phyloP scores from a whole-genome alignment of 1,140 invertebrate species.

The Rhopalosiphum maidis region DNA sequence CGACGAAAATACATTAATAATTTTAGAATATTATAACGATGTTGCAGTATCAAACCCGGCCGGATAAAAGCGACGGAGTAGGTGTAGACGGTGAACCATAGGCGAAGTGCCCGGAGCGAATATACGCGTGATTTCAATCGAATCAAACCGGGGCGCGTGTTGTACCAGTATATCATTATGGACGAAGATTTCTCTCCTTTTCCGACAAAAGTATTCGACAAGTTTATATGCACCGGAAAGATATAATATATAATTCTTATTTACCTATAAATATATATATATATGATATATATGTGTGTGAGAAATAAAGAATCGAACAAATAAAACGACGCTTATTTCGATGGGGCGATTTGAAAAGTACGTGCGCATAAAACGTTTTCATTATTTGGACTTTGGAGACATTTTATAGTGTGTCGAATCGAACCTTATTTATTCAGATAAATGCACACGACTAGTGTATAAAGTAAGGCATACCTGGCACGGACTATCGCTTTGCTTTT shows the following conservation, averaged over 20 bases:
- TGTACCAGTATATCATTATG: not conserved
- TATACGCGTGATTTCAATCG: not conserved
- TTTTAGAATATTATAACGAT: not conserved
- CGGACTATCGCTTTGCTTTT: not conserved
- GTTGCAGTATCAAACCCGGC: not conserved
- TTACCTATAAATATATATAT: not conserved
- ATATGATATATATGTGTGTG: not conserved
- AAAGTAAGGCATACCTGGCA: not conserved
- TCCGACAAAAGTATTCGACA: not conserved
- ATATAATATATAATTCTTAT: not conserved
- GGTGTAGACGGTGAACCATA: not conserved
- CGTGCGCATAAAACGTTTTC: not conserved
- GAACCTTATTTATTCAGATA: conserved; percentile 4
- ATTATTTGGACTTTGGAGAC: not conserved
- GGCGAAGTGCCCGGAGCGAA: not conserved
- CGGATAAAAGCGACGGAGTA: not conserved
- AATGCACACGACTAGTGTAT: not conserved
- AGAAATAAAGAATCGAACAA: not conserved
- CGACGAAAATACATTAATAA: not conserved
- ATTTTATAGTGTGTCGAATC: not conserved
- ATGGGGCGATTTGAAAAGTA: not conserved
- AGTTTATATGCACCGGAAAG: not conserved
- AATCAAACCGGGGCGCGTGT: not conserved
- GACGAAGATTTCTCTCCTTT: not conserved
- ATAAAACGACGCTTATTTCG: not conserved